Base-by-base conservation (phyloP, 1,140 invertebrate genomes). In the Diploscapter pachys region DNA sequence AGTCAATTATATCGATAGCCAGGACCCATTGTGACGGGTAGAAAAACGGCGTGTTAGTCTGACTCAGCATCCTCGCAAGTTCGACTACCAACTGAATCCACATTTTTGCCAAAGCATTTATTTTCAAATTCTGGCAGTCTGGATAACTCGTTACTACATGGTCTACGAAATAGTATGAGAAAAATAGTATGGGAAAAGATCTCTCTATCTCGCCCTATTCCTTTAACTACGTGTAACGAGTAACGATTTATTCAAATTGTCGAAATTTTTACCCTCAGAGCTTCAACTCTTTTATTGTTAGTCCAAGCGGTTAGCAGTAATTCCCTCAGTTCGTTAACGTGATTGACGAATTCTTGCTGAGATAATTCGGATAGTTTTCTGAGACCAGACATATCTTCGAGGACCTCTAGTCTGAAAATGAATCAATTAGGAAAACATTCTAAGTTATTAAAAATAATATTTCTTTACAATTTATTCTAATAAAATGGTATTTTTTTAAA, bases 21-120 rank as follows among this genome's bases (percentile, higher is more conserved):
- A 98, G 89, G 53, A 96, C 92, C 90, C 95, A 98, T 89, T 98
- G 97, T 87, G 93, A 96, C 0, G 96, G 95, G 89, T 98, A 98
- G 88, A 98, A 98, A 80, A 91, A 91, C 81, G 95, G 90, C 0
- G 92, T 93, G 76, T 90, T 91, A 11, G 92, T 92, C 84, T 96
- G 93, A 4, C 92, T 90, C 50, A 98, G 87, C 79, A 97, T 87
- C 89, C 98, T 97, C 49, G 94, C 92, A 88, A 93, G 96, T 89
- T 97, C 83, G 61, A 89, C 88, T 81, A 74, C 54, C 66, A 74
- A 49, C 69, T 76, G 53, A 72, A 78, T 8, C 66, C 72, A 65
- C 53, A 48, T 54, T 57, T 71, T 57, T 54, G 51, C 53, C 50
- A 48, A 80, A 59, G 63, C 48, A 63, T 31, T 31, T 31, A 31